These are phyloP conservation scores for Bacillus rossius DNA, from an alignment of 1,140 invertebrate species.

Conservation along the genomic window DNA sequence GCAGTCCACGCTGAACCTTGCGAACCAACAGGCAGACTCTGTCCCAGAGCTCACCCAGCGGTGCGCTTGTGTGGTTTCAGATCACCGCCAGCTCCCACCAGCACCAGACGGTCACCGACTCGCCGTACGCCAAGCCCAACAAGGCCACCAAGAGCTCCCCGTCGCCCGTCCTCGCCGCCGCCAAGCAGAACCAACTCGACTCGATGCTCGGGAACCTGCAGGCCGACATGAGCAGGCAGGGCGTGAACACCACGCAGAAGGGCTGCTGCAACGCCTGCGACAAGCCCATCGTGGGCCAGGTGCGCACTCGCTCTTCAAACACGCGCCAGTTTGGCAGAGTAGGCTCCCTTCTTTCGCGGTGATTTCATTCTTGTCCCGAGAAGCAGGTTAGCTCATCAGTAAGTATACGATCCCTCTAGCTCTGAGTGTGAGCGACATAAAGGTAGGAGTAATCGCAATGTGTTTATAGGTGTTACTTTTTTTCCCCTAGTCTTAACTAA, in stretches of 20 bases:
- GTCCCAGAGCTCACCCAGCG: too few species aligned
- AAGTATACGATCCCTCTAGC: too few species aligned
- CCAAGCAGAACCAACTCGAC: conserved; percentile 67
- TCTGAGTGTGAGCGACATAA: too few species aligned
- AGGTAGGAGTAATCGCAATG: too few species aligned
- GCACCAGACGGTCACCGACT: conserved; percentile 56
- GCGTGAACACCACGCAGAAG: conserved; percentile 95
- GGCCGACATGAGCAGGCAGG: conserved; percentile 94
- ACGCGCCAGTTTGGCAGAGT: too few species aligned
- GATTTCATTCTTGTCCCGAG: too few species aligned
- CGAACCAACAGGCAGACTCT: too few species aligned
- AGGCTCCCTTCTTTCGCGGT: too few species aligned
- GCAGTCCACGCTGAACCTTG: too few species aligned
- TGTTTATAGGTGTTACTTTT: too few species aligned
- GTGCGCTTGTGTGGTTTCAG: conserved; percentile 32
- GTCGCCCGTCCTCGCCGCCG: conserved; percentile 40
- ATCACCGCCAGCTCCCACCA: conserved; percentile 52
- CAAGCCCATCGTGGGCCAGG: conserved; percentile 97
- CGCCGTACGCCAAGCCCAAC: conserved; percentile 65
- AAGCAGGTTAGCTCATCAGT: too few species aligned
- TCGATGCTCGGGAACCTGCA: conserved; percentile 91
- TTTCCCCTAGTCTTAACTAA: too few species aligned
- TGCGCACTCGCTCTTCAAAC: conserved; percentile 42
- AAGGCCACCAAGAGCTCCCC: conserved; percentile 47
- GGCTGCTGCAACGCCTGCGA: conserved; percentile 97